A percentile compares a stretch with the other conserved stretches of the same genome.
Evolutionary conservation across 2,797 vertebrate species (phyloP).

Genomic region (Chelonia mydas): DNA sequence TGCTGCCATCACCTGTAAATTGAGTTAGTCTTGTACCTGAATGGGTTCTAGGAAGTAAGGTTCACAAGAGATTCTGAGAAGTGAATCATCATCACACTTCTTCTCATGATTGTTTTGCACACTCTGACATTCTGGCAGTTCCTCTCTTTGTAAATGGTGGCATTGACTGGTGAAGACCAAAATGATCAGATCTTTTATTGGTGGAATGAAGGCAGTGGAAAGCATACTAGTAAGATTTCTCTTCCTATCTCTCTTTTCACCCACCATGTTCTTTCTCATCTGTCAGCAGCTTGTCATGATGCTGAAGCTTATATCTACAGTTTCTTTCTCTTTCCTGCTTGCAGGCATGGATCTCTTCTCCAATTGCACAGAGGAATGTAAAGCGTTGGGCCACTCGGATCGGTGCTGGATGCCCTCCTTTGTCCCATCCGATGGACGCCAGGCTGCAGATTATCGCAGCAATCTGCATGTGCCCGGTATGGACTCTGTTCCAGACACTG

Average conservation of each 20-base stretch:
- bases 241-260: background rate
- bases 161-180: conserved; percentile 23
- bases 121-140: background rate
- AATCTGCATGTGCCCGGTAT: conserved; percentile 99
- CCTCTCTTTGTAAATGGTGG: background rate
- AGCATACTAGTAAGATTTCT: background rate
- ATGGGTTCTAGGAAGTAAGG: background rate
- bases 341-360: conserved; percentile 97
- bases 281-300: background rate
- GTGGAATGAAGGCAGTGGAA: conserved; percentile 8
- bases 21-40: background rate
- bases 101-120: background rate
- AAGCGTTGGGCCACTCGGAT: conserved; percentile 98
- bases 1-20: background rate
- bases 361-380: conserved; percentile 99
- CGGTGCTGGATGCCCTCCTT: conserved; percentile 99
- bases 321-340: conserved; percentile 68
- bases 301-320: conserved; percentile 59
- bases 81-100: background rate
- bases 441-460: conserved; percentile 98
- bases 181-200: background rate
- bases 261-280: background rate
- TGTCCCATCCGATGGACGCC: conserved; percentile 93
- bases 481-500: conserved; percentile 98
- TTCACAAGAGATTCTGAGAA: background rate